Evolutionary conservation across 1,140 invertebrate genomes (phyloP), one percentile per base, ranked within the genome.

Genomic region (Drepana arcuata): DNA sequence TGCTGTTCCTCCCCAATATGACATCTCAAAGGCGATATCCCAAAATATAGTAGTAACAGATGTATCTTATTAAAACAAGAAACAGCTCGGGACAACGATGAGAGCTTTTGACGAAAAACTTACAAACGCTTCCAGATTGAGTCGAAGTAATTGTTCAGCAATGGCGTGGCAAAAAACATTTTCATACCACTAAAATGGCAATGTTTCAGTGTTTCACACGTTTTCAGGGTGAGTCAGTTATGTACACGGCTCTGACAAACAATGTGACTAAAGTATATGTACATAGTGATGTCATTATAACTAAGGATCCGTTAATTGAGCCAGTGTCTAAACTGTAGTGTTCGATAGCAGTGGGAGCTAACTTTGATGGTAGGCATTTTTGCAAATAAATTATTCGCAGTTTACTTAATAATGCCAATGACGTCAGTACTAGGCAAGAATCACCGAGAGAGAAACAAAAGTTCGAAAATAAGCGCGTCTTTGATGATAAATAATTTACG

Each of bases 401-500:
- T 54, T 59, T 62, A 56, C 52, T 54, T 60, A 67, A 67, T 61
- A 64, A 62, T 47, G 21, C 38, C 26, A 44, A 52, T 75, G 66
- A 71, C 70, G 75, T 73, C 51, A 63, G 51, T 47, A 67, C 48
- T 61, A 61, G 51, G 41, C 51, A 36, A 58, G 58, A 60, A 68
- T 68, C 61, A 65, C 67, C 14, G 50, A 41, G 49, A 37, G 57
- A 64, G 67, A 74, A 79, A 82, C 72, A 81, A 79, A 79, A 72
- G 67, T 77, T 75, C 49, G 59, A 74, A 78, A 81, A 81, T 77
- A 75, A 73, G 60, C 64, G 48, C 63, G 49, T 57, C 74, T 81
- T 81, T 81, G 77, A 81, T 71, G 77, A 79, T 75, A 77, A 77
- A 79, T 79, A 79, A 79, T 79, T 81, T 81, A 81, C 63, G 48